Evolutionary conservation across 2,797 vertebrate genomes (phyloP), one percentile per base, ranked within the genome.

Genomic region (Peromyscus nudipes): DNA sequence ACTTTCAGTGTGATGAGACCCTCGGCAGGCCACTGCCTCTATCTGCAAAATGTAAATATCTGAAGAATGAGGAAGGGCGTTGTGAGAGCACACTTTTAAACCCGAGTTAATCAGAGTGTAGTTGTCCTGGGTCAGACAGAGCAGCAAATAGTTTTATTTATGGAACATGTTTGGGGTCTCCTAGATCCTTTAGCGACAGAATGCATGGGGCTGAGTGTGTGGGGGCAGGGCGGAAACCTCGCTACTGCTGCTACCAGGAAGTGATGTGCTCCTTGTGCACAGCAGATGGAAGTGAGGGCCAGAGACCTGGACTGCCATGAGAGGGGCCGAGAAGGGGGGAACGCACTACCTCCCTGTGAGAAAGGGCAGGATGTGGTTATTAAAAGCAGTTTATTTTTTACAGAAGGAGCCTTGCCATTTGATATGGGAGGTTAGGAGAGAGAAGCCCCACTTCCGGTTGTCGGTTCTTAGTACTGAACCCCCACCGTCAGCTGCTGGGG

Each of bases 231-330:
- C 27, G 16, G 80, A 67, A 76, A 60, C 10, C 49, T 49, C 27
- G 21, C 76, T 23, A 27, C 76, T 4, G 46, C 52, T 13, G 14
- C 31, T 4, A 3, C 49, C 75, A 64, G 76, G 17, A 81, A 91
- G 46, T 9, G n/a, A 13, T 40, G 10, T 8, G 9, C 23, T 46
- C 55, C 0, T 0, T 1, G 1, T 4, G 0, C 3, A 0, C 25
- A 10, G 13, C 2, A 4, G 82, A 29, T 37, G 34, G 40, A 13
- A 16, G 29, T 0, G 27, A 46, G 46, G 52, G 21, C 57, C 34
- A 57, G 62, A 69, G n/a, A 12, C 49, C 27, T 5, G 5, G n/a
- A 25, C 29, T 1, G 31, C 6, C 43, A 1, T 0, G 3, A 69
- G 77, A 37, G 55, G 16, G 6, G 4, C 21, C 0, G 4, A 49